A percentile compares a stretch with the other conserved stretches of the same genome.
Evolutionary conservation across 2,888 invertebrate genomes (phyloP).

Genomic region (Chironomus riparius): DNA sequence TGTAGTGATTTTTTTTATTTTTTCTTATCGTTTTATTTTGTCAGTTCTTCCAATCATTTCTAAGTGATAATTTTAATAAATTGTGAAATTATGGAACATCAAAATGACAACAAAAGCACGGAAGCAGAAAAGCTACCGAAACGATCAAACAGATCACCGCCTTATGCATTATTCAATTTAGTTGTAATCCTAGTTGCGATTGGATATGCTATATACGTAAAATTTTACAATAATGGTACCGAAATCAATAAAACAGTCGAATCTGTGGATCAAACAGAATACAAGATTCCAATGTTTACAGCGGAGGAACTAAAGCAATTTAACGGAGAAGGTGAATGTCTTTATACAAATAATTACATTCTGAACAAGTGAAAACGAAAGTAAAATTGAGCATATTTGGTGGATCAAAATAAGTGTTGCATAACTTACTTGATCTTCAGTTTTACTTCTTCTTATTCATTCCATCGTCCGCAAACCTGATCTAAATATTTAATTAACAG

Average conservation of each 20-base stretch:
- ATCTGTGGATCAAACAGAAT: not conserved
- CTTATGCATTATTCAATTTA: constrained; percentile 20
- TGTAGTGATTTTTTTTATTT: not conserved
- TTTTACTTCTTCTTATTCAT: not conserved
- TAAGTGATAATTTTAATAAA: not conserved
- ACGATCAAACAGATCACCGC: not conserved
- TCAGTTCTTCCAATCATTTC: not conserved
- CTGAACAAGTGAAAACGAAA: not conserved
- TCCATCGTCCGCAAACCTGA: not conserved
- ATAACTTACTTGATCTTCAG: not conserved
- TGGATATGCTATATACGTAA: not conserved
- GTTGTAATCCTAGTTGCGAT: constrained; percentile 10
- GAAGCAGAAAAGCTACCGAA: not conserved
- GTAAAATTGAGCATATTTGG: not conserved
- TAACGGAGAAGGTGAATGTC: constrained; percentile 17
- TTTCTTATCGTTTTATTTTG: not conserved
- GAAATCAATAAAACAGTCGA: not conserved
- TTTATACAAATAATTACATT: not conserved
- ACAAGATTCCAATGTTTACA: constrained; percentile 1
- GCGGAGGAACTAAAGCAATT: constrained; percentile 5
- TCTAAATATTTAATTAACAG: not conserved
- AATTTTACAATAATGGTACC: not conserved
- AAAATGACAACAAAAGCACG: not conserved
- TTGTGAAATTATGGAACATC: not conserved
- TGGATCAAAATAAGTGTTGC: not conserved